phyloP scores from a whole-genome alignment of 2,113 vertebrate genomes.

The Odocoileus virginianus region DNA sequence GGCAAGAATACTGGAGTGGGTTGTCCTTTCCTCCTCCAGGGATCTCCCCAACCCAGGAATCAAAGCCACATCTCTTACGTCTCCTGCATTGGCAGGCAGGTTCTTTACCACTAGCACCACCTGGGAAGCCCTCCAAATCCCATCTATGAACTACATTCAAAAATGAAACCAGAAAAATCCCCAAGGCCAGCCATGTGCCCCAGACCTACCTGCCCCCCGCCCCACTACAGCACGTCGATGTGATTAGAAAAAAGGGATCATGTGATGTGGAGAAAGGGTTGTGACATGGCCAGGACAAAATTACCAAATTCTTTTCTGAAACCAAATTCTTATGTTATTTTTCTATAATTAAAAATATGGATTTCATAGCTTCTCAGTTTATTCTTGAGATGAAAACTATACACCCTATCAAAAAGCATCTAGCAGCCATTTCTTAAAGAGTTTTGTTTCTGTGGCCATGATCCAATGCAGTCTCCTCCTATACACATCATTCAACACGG shows the following conservation, averaged over 20 bases:
- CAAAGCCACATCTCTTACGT: not conserved
- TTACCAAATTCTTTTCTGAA: not conserved
- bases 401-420: not conserved
- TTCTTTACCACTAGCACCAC: not conserved
- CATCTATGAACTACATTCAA: not conserved
- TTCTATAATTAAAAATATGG: not conserved
- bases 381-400: not conserved
- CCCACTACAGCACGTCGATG: not conserved
- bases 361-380: not conserved
- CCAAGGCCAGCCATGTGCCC: rapidly evolving
- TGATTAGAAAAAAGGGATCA: not conserved
- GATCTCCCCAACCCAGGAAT: not conserved
- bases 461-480: not conserved
- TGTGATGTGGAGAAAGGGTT: not conserved
- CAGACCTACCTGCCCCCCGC: rapidly evolving
- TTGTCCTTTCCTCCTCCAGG: not conserved
- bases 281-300: not conserved
- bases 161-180: not conserved
- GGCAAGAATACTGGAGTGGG: not conserved
- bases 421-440: not conserved
- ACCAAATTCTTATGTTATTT: not conserved
- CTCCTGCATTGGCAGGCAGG: not conserved
- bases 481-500: not conserved
- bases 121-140: not conserved
- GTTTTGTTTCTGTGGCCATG: not conserved